Base-by-base conservation (phyloP, 2,888 invertebrate genomes). In the Agrilus cyanescens region DNA sequence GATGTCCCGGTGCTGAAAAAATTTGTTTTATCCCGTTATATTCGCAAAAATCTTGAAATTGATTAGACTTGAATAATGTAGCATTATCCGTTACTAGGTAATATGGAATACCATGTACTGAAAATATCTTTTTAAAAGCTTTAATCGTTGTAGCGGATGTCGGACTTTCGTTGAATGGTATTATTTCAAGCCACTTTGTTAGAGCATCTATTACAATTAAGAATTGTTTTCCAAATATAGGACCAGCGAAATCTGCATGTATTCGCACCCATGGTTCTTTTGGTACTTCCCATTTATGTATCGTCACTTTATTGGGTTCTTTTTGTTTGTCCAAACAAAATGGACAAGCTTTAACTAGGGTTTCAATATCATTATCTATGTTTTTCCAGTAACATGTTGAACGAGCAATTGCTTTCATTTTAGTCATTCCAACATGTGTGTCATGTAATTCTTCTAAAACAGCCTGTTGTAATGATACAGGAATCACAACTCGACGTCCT, bases 31-130 rank as follows among this genome's bases (percentile, higher is more conserved):
- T 51, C 12, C 53, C 48, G 41, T 52, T 53, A 3, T 12, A 34
- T 10, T 41, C n/a, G 20, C 45, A 46, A 41, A 53, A 56, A 10
- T 46, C 20, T 32, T 44, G 29, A 35, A 57, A 57, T 39, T 57
- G 53, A 18, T 38, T 41, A 4, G 50, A 49, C 12, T 36, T 45
- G 42, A 59, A 58, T n/a, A 46, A 45, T 13, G 53, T 46, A 6
- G 50, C 52, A 43, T 57, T 56, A 41, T 57, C 57, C 6, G 50
- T n/a, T n/a, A n/a, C n/a, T n/a, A n/a, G n/a, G n/a, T n/a, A n/a
- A n/a, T n/a, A n/a, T n/a, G n/a, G n/a, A n/a, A n/a, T n/a, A n/a
- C n/a, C n/a, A n/a, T n/a, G n/a, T n/a, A n/a, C n/a, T n/a, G n/a
- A n/a, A n/a, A n/a, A n/a, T n/a, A n/a, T n/a, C n/a, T n/a, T n/a